A percentile compares a stretch with the other conserved stretches of the same genome.
phyloP scores from a whole-genome alignment of 2,797 vertebrate genomes.

The Sebastolobus altivelis region DNA sequence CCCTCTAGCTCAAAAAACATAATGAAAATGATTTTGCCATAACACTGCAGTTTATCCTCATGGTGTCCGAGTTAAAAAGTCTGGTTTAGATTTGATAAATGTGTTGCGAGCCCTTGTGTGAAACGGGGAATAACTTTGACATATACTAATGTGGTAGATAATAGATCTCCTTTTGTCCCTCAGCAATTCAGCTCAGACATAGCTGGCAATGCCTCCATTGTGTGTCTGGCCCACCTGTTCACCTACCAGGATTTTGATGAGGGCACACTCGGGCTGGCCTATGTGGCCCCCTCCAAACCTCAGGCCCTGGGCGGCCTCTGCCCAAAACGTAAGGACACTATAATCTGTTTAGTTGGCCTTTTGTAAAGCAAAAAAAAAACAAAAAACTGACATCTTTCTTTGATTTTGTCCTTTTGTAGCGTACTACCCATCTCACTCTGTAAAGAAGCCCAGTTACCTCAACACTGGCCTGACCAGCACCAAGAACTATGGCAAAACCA shows the following conservation, averaged over 20 bases:
- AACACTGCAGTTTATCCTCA: neutral
- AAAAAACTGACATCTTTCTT: neutral
- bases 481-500: slow-evolving; percentile 99
- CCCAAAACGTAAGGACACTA: slow-evolving; percentile 88
- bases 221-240: slow-evolving; percentile 98
- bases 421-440: slow-evolving; percentile 87
- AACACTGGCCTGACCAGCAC: slow-evolving; percentile 99
- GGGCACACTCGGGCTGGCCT: slow-evolving; percentile 96
- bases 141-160: neutral
- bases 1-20: neutral
- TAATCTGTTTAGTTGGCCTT: neutral
- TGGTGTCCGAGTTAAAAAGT: neutral
- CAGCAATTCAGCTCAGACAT: slow-evolving; percentile 99
- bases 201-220: slow-evolving; percentile 91
- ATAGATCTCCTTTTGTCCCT: slow-evolving; percentile 16
- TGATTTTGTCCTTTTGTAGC: slow-evolving; percentile 81
- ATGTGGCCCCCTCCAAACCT: slow-evolving; percentile 93
- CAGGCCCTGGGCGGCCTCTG: slow-evolving; percentile 96
- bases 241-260: slow-evolving; percentile 99
- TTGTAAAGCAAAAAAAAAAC: neutral
- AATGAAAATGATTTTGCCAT: neutral
- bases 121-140: neutral
- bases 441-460: slow-evolving; percentile 92
- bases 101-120: neutral
- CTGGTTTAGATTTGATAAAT: neutral